A percentile compares a stretch with the other conserved stretches of the same genome.
phyloP scores from a whole-genome alignment of 2,113 vertebrate species.

The Amazona guildingii region DNA sequence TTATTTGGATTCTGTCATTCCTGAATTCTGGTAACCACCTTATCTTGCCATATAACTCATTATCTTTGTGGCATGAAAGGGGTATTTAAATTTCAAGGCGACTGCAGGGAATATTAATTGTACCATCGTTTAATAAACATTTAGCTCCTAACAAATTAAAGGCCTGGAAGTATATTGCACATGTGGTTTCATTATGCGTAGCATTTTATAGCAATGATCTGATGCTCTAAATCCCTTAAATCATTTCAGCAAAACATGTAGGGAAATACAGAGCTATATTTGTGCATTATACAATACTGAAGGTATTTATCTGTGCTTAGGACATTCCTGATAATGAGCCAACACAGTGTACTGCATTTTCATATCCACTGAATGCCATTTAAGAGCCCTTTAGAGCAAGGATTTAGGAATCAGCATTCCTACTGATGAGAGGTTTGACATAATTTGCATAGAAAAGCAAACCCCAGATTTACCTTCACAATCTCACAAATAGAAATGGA shows the following conservation, averaged over 20 bases:
- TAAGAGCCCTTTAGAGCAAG: neutral
- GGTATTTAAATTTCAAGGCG: neutral
- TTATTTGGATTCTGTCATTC: slow-evolving; percentile 40
- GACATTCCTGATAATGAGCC: neutral
- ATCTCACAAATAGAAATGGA: neutral
- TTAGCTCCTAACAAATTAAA: slow-evolving; percentile 18
- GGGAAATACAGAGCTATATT: neutral
- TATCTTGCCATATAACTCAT: neutral
- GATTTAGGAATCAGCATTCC: neutral
- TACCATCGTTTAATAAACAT: neutral
- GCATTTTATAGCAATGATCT: slow-evolving; percentile 7
- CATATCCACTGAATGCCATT: neutral
- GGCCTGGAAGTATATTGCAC: neutral
- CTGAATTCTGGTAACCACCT: slow-evolving; percentile 17
- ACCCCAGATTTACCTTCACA: neutral
- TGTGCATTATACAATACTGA: neutral
- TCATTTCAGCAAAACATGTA: neutral
- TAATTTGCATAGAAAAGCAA: neutral
- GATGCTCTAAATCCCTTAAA: neutral
- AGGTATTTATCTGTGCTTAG: neutral
- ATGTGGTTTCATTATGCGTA: neutral
- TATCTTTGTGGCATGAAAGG: neutral
- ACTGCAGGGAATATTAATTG: neutral
- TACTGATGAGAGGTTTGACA: neutral
- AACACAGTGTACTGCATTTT: neutral